phyloP scores from a whole-genome alignment of 2,888 invertebrate genomes.

The Coecobrya sp. region DNA sequence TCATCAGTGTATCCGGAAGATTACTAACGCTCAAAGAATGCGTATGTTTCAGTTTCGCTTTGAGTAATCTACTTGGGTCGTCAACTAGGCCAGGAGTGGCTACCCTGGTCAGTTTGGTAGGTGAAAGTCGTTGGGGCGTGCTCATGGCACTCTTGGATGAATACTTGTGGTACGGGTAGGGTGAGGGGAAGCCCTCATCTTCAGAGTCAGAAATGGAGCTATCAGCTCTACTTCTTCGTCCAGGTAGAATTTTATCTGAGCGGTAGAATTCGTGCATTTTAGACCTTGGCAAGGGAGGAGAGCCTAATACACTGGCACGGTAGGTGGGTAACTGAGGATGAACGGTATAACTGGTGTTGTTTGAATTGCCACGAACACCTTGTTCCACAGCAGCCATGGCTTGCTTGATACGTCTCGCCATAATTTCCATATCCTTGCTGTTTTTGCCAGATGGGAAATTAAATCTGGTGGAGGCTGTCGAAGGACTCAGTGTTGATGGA shows the following conservation, averaged over 20 bases:
- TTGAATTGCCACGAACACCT: background rate
- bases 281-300: conserved; percentile 59
- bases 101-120: conserved; percentile 63
- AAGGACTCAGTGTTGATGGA: conserved; percentile 40
- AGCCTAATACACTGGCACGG: conserved; percentile 71
- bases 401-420: conserved; percentile 69
- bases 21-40: conserved; percentile 83
- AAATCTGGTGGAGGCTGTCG: conserved; percentile 48
- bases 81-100: conserved; percentile 67
- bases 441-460: conserved; percentile 35
- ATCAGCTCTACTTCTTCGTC: conserved; percentile 60
- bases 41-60: conserved; percentile 85
- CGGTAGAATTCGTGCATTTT: conserved; percentile 24
- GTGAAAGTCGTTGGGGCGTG: conserved; percentile 68
- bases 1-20: conserved; percentile 81
- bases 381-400: conserved; percentile 8
- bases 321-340: conserved; percentile 66
- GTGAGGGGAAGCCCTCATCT: conserved; percentile 66
- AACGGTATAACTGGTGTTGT: conserved; percentile 47
- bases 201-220: conserved; percentile 76
- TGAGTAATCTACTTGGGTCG: conserved; percentile 84
- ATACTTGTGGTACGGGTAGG: conserved; percentile 26
- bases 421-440: conserved; percentile 64
- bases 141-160: conserved; percentile 71
- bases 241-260: background rate